Evolutionary conservation across 2,888 invertebrate genomes (phyloP).

Genomic region (Anthophora plumipes): DNA sequence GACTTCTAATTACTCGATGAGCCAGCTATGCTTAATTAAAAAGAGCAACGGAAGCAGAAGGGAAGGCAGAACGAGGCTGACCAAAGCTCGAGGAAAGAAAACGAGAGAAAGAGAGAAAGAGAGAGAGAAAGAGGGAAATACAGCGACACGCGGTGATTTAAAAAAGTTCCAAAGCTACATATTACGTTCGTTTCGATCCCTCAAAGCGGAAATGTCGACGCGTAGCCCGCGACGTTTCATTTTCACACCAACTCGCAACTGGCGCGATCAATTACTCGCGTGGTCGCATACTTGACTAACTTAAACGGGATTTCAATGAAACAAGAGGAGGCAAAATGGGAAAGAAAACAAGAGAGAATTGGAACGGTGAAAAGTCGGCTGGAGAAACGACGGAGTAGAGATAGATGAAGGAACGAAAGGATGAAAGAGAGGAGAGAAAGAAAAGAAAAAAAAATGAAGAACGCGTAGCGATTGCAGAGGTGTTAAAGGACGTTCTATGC

Average conservation of each 20-base stretch:
- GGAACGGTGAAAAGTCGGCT: neutral
- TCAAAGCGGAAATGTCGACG: conserved; percentile 2
- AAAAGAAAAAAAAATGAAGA: conserved; percentile 10
- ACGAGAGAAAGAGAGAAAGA: neutral
- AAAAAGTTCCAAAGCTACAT: conserved; percentile 25
- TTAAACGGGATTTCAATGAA: neutral
- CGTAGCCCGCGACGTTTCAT: conserved; percentile 29
- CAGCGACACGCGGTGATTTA: conserved; percentile 11
- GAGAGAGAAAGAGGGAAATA: conserved; percentile 5
- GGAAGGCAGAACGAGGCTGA: neutral
- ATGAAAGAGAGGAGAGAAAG: neutral
- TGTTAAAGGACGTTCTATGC: conserved; percentile 62
- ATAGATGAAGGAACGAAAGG: neutral
- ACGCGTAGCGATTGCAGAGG: conserved; percentile 46
- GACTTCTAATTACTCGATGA: conserved; percentile 10
- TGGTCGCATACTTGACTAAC: conserved; percentile 27
- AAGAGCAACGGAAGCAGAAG: neutral
- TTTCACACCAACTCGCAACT: conserved; percentile 44
- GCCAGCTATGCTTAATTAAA: neutral
- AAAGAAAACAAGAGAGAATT: neutral
- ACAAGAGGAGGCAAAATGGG: neutral
- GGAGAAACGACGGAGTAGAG: neutral
- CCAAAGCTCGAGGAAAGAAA: neutral
- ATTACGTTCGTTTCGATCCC: conserved; percentile 18
- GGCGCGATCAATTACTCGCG: conserved; percentile 39